Base-by-base conservation (phyloP, 2,113 vertebrate genomes). In the Anthoscopus minutus region DNA sequence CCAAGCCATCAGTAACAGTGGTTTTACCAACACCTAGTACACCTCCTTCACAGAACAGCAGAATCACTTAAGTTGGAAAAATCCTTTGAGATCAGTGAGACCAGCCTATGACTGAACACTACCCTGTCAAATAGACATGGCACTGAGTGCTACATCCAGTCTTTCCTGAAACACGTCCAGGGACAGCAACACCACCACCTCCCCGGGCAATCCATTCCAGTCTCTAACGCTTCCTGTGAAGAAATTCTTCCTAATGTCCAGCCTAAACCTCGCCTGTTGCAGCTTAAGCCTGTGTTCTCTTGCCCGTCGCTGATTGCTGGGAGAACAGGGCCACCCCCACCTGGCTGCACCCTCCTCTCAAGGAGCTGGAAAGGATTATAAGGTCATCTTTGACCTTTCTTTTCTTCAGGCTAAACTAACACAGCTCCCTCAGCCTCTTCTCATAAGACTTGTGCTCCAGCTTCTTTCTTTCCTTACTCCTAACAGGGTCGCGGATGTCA, bases 51-150 rank as follows among this genome's bases (percentile, higher is more conserved):
- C 7, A 16, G 19, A 57, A 37, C 7, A 5, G 15, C 48, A 48
- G 15, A 81, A 53, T 13, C 38, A 35, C 15, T 40, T 47, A 35
- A 42, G 25, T 5, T 27, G 54, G 44, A 66, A 81, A 80, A 88
- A 23, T 38, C 23, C 60, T 81, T 37, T 51, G 78, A 89, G 30
- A 82, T 27, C 13, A 35, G 15, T 10, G 12, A 76, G 35, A 27
- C 21, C 25, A 62, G 42, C 7, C 47, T 42, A 2, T 13, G 25
- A 23, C n/a, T 0, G 0, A 61, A 82, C 47, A 74, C 9, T 61
- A 82, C 54, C 25, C 5, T 5, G 10, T 37, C 35, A 76, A 47
- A 11, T 13, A 61, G 30, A 76, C 17, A 35, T 1, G 8, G 56
- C 48, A 54, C n/a, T 20, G 30, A 40, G 15, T 30, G n/a, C 15